Evolutionary conservation across 2,888 invertebrate genomes (phyloP).

Genomic region (Hydrotaea cyrtoneurina): DNA sequence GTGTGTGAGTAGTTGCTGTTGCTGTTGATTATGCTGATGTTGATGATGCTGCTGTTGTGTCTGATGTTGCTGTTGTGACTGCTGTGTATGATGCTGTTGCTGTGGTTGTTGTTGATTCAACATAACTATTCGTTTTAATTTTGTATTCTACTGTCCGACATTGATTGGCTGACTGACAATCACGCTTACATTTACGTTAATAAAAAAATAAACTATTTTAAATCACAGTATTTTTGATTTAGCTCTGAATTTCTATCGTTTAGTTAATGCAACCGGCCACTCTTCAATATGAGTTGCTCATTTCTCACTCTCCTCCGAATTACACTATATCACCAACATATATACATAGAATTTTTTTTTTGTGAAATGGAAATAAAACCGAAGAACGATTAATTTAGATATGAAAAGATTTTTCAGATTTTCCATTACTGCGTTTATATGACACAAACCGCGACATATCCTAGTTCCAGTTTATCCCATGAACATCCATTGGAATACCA

Average conservation of each 20-base stretch:
- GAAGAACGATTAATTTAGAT: too few species aligned
- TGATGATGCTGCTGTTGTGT: slow-evolving; percentile 68
- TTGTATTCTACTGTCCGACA: slow-evolving; percentile 56
- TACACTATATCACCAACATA: too few species aligned
- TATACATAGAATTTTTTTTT: too few species aligned
- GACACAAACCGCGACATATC: too few species aligned
- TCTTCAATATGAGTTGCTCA: too few species aligned
- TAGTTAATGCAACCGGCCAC: too few species aligned
- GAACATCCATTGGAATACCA: too few species aligned
- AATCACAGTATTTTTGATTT: slow-evolving; percentile 61
- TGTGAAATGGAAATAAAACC: too few species aligned
- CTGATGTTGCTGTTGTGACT: slow-evolving; percentile 69
- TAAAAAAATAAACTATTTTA: slow-evolving; percentile 51
- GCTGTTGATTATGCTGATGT: slow-evolving; percentile 67
- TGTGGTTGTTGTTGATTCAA: slow-evolving; percentile 70
- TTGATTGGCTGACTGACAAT: slow-evolving; percentile 33
- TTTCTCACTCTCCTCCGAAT: too few species aligned
- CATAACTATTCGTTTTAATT: slow-evolving; percentile 73
- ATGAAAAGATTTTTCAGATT: too few species aligned
- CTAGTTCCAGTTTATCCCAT: too few species aligned
- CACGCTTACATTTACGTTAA: slow-evolving; percentile 2
- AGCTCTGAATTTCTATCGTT: not conserved
- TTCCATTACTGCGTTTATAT: too few species aligned
- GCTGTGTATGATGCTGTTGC: slow-evolving; percentile 75
- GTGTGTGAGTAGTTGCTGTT: slow-evolving; percentile 68